Evolutionary conservation across 2,888 invertebrate genomes (phyloP).

Genomic region (Xestia sexstrigata): DNA sequence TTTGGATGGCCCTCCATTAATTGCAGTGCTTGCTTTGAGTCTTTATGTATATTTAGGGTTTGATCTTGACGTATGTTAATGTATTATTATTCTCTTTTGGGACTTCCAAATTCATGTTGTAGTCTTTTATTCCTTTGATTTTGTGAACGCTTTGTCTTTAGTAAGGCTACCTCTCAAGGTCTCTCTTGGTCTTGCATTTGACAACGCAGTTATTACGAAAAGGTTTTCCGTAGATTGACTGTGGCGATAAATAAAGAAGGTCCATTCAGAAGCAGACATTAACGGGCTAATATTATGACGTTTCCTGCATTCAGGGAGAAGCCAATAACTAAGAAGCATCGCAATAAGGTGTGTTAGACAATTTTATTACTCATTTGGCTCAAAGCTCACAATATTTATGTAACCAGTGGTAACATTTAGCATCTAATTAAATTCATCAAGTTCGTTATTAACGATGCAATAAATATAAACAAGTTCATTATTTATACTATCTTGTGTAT

Average conservation of each 20-base stretch:
- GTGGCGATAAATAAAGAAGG: constrained; percentile 45
- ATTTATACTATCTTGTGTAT: constrained; percentile 67
- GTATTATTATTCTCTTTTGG: constrained; percentile 34
- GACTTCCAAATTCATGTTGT: not conserved
- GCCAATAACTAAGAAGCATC: constrained; percentile 48
- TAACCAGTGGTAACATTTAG: constrained; percentile 63
- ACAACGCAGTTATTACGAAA: not conserved
- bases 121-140: constrained; percentile 1
- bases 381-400: constrained; percentile 62
- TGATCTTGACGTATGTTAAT: constrained; percentile 32
- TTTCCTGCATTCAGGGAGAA: constrained; percentile 51
- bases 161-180: not conserved
- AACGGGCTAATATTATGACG: constrained; percentile 55
- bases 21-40: constrained; percentile 44
- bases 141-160: constrained; percentile 5
- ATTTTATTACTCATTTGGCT: constrained; percentile 65
- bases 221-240: not conserved
- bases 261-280: constrained; percentile 51
- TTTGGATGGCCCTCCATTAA: constrained; percentile 50
- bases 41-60: constrained; percentile 50
- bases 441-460: constrained; percentile 66
- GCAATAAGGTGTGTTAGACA: constrained; percentile 61
- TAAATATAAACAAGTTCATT: constrained; percentile 70
- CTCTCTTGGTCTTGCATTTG: constrained; percentile 10
- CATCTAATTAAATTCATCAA: constrained; percentile 69